Base-by-base conservation (phyloP, 2,888 invertebrate genomes). In the Gasteruption jaculator region DNA sequence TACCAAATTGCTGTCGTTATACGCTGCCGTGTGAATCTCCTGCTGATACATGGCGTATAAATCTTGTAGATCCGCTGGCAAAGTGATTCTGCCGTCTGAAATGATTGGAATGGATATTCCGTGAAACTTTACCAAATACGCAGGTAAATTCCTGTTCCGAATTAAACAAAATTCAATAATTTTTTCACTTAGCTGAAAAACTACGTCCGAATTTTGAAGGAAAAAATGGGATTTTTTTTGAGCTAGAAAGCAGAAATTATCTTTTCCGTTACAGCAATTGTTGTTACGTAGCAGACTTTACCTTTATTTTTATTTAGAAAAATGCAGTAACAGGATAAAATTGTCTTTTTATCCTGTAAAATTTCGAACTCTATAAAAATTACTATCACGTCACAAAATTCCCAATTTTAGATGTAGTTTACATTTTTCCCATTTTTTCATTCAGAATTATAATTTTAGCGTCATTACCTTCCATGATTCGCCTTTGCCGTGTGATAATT, bases 401-500 rank as follows among this genome's bases (percentile, higher is more conserved):
- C n/a, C n/a, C n/a, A n/a, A n/a, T n/a, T n/a, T n/a, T n/a, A n/a
- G n/a, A n/a, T n/a, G n/a, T n/a, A n/a, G n/a, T n/a, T n/a, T n/a
- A n/a, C 35, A n/a, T n/a, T n/a, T n/a, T n/a, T n/a, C n/a, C n/a
- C n/a, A 38, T 27, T 41, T 2, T 11, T 35, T 18, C 25, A 15
- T 12, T 34, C 19, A 6, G 20, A 25, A 21, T 41, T 7, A 34
- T 7, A 21, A 11, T 36, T 29, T 58, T n/a, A n/a, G n/a, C n/a
- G n/a, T n/a, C n/a, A n/a, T n/a, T 71, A 86, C 88, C 86, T 76
- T 91, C 88, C 56, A 94, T 83, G 24, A 93, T 77, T 37, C 86
- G 80, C 30, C 91, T 75, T 71, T 94, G 94, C 26, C 90, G 76
- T 2, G 88, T 87, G 41, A 94, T 93, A 52, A 94, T 93, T 68